These are phyloP conservation scores for Drosophila demipolita DNA, from an alignment of 2,888 invertebrate species.

Conservation along the genomic window DNA sequence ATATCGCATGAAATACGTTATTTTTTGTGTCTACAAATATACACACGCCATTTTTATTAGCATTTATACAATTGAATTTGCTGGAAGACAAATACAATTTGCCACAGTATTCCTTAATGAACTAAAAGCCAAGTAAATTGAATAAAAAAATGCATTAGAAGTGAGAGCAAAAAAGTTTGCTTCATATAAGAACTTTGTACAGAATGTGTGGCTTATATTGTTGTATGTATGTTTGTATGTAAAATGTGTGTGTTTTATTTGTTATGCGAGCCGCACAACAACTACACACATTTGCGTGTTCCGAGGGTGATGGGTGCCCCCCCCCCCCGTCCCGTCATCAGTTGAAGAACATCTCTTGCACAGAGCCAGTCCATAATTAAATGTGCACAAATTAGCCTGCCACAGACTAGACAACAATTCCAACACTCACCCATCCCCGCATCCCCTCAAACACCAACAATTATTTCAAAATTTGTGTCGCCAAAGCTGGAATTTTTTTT, in stretches of 20 bases:
- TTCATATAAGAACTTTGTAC: slow-evolving; percentile 28
- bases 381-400: slow-evolving; percentile 47
- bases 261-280: slow-evolving; percentile 17
- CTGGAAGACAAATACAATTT: slow-evolving; percentile 39
- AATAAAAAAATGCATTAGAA: slow-evolving; percentile 56
- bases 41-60: slow-evolving; percentile 16
- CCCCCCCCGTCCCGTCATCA: not conserved
- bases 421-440: not conserved
- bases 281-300: slow-evolving; percentile 13
- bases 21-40: slow-evolving; percentile 2
- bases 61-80: slow-evolving; percentile 45
- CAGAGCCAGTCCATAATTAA: slow-evolving; percentile 34
- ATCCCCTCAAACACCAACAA: not conserved
- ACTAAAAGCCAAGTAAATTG: slow-evolving; percentile 54
- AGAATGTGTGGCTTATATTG: slow-evolving; percentile 13
- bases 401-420: slow-evolving; percentile 28
- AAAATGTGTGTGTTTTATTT: slow-evolving; percentile 14
- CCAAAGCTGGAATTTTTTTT: slow-evolving; percentile 11
- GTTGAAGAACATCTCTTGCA: slow-evolving; percentile 13
- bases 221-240: not conserved
- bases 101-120: slow-evolving; percentile 44
- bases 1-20: not conserved
- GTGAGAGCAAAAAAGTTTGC: slow-evolving; percentile 45
- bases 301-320: too few relatives aligned
- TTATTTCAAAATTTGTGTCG: slow-evolving; percentile 33